Evolutionary conservation across 2,797 vertebrate genomes (phyloP), one percentile per base, ranked within the genome.

Genomic region (Eulemur mongoz): DNA sequence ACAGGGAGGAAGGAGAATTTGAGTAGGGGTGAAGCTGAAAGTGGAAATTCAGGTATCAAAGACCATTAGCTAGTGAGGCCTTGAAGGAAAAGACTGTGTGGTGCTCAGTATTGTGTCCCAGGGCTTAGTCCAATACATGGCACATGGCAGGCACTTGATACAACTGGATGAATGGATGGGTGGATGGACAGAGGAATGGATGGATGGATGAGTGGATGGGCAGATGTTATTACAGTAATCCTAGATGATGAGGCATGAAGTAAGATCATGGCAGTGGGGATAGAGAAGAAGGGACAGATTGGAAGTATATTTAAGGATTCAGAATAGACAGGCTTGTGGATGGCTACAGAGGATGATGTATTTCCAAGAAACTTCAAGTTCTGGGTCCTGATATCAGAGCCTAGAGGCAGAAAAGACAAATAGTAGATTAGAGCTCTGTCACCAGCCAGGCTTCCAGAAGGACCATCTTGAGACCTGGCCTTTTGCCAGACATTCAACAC

Each of bases 401-500:
- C 87, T 80, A 89, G 91, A 93, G 88, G 76, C 80, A 89, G 30
- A 45, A 54, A 96, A 95, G 89, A 95, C 91, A 97, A 95, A 97
- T 67, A 92, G 93, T 76, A 78, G 84, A 79, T 13, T 30, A 82
- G n/a, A 91, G 72, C 38, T 82, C 76, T 92, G 90, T 96, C 13
- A 0, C 91, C 63, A 89, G 90, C 76, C 73, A n/a, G 93, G 52
- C 78, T 94, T 97, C 85, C 91, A 30, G 52, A 89, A 96, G 85
- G 94, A 72, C 83, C 88, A 91, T 89, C 96, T 97, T 25, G 63
- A 97, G 96, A 92, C 81, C 63, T 95, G 97, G 96, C 85, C 94
- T 97, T 95, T 86, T 79, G 92, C 96, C 96, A 97, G 85, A 82
- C 38, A 50, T 69, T 82, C 96, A 93, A 72, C 82, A 85, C 95